These are phyloP conservation scores for Ormyrus pomaceus DNA, from an alignment of 2,888 invertebrate genomes.

Conservation along the genomic window DNA sequence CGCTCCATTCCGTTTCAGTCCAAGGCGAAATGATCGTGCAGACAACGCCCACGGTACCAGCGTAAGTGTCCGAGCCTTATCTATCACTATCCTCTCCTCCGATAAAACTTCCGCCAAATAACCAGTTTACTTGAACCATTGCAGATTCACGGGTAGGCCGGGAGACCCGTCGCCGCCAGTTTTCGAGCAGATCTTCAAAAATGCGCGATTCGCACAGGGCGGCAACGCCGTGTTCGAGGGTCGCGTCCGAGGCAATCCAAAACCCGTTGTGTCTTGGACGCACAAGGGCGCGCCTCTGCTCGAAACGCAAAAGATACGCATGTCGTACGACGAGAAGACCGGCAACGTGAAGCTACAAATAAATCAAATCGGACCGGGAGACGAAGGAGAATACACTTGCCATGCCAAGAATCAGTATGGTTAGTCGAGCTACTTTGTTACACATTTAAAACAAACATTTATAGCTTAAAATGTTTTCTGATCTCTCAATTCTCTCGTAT, in stretches of 20 bases:
- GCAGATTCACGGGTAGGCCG: slow-evolving; percentile 77
- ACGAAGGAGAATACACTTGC: slow-evolving; percentile 97
- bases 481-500: neutral
- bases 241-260: slow-evolving; percentile 92
- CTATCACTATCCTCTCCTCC: no score
- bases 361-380: slow-evolving; percentile 95
- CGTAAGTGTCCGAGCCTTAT: slow-evolving; percentile 65
- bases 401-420: slow-evolving; percentile 95
- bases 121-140: no score
- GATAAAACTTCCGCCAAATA: no score
- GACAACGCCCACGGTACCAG: slow-evolving; percentile 73
- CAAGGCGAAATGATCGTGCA: slow-evolving; percentile 81
- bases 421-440: slow-evolving; percentile 55
- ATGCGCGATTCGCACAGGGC: slow-evolving; percentile 96
- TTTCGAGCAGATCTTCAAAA: slow-evolving; percentile 96
- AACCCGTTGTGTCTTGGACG: slow-evolving; percentile 93
- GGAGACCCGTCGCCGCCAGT: slow-evolving; percentile 93
- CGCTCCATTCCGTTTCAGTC: slow-evolving; percentile 77
- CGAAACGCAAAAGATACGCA: slow-evolving; percentile 91
- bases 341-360: slow-evolving; percentile 95
- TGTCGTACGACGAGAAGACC: slow-evolving; percentile 93
- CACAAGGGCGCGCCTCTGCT: slow-evolving; percentile 89
- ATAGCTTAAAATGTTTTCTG: neutral
- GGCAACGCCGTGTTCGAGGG: slow-evolving; percentile 96
- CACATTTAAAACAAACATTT: neutral